Percentiles rank a stretch among this genome's conserved stretches.
These are phyloP conservation scores for Gavialis gangeticus DNA, from an alignment of 2,113 vertebrate species.

Conservation along the genomic window DNA sequence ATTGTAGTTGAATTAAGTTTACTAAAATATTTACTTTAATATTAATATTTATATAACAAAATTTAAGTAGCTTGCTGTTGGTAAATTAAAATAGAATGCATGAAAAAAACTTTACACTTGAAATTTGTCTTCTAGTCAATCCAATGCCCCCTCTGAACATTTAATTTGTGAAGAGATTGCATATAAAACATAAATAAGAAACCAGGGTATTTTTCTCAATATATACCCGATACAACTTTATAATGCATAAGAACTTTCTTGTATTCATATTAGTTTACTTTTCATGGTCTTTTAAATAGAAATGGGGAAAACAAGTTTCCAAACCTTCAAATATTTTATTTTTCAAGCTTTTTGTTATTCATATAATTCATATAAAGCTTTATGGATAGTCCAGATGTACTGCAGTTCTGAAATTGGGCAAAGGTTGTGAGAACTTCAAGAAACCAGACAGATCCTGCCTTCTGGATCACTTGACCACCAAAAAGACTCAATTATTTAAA, in stretches of 20 bases:
- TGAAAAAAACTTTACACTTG: not conserved
- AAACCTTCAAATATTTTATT: not conserved
- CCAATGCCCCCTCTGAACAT: not conserved
- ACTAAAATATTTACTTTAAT: not conserved
- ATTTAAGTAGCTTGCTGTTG: not conserved
- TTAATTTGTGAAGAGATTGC: not conserved
- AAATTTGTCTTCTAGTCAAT: not conserved
- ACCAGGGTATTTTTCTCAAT: not conserved
- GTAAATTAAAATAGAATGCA: not conserved
- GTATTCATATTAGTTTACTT: not conserved
- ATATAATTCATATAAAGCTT: not conserved
- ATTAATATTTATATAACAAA: not conserved
- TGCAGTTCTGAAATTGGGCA: not conserved
- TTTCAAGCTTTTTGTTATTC: not conserved
- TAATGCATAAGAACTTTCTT: not conserved
- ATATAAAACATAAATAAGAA: not conserved
- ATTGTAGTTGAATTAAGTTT: not conserved
- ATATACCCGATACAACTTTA: not conserved
- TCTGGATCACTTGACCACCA: not conserved
- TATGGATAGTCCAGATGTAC: not conserved
- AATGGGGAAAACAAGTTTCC: not conserved
- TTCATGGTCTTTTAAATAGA: not conserved
- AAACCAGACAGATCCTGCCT: not conserved
- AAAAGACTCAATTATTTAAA: not conserved
- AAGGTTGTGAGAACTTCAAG: not conserved